A percentile compares a stretch with the other conserved stretches of the same genome.
phyloP scores from a whole-genome alignment of 2,888 invertebrate genomes.

The Heliconius aoede region DNA sequence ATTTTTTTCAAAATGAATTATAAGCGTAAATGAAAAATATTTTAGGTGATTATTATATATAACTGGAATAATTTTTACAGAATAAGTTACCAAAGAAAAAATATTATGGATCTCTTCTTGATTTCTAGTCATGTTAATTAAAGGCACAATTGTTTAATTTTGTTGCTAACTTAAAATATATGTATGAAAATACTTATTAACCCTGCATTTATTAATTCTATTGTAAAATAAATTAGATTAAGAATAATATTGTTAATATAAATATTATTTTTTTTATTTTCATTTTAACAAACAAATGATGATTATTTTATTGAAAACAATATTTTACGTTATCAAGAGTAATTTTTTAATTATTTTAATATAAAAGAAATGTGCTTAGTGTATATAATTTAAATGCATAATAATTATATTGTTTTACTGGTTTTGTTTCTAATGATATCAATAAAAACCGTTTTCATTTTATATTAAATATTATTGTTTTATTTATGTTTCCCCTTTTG shows the following conservation, averaged over 20 bases:
- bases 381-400: slow-evolving; percentile 31
- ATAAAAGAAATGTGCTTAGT: background rate
- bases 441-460: slow-evolving; percentile 44
- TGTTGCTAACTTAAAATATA: slow-evolving; percentile 12
- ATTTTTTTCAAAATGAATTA: background rate
- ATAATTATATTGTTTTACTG: slow-evolving; percentile 29
- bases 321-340: background rate
- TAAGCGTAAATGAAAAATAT: background rate
- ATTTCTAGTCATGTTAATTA: slow-evolving; percentile 37
- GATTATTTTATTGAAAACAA: background rate
- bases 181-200: slow-evolving; percentile 1
- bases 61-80: background rate
- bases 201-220: slow-evolving; percentile 23
- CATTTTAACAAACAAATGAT: background rate
- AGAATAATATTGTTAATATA: slow-evolving; percentile 21
- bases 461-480: slow-evolving; percentile 38
- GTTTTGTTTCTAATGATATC: slow-evolving; percentile 32
- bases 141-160: slow-evolving; percentile 16
- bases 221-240: slow-evolving; percentile 18
- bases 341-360: background rate
- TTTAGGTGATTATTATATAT: background rate
- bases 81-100: slow-evolving; percentile 18
- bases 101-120: slow-evolving; percentile 23
- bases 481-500: slow-evolving; percentile 14
- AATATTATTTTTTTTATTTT: background rate